phyloP scores from a whole-genome alignment of 2,888 invertebrate genomes.

The Patella depressa region DNA sequence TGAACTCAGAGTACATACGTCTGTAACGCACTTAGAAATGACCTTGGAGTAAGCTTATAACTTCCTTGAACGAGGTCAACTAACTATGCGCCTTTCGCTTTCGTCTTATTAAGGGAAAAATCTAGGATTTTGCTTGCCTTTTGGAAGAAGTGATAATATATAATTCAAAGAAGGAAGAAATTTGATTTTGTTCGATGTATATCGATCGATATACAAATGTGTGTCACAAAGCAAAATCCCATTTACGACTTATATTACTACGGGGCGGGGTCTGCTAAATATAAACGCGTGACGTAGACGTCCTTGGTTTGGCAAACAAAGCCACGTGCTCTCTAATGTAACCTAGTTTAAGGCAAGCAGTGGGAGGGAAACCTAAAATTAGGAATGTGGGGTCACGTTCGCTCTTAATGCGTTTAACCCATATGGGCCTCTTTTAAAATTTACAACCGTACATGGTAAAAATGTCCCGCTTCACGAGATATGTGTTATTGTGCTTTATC shows the following conservation, averaged over 20 bases:
- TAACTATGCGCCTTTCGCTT: not conserved
- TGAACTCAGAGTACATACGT: not conserved
- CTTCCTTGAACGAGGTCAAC: constrained; percentile 13
- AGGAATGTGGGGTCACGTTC: too few species aligned
- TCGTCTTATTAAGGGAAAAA: too few species aligned
- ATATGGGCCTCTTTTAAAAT: too few species aligned
- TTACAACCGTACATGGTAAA: too few species aligned
- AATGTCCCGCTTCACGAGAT: too few species aligned
- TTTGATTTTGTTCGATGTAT: too few species aligned
- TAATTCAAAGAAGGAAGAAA: too few species aligned
- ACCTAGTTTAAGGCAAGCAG: constrained; percentile 14
- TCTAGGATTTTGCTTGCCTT: too few species aligned
- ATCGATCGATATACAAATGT: constrained; percentile 14
- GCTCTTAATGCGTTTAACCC: too few species aligned
- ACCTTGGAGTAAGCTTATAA: not conserved
- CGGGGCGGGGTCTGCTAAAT: constrained; percentile 31
- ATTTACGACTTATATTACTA: constrained; percentile 20
- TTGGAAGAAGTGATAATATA: too few species aligned
- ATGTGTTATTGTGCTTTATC: too few species aligned
- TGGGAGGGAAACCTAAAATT: constrained; percentile 13
- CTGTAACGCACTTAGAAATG: constrained; percentile 5
- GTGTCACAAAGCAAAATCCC: constrained; percentile 27
- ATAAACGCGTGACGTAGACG: constrained; percentile 33
- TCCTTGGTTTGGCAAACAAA: constrained; percentile 40
- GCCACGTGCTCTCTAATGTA: constrained; percentile 29